Conservation (phyloP, 2,797 vertebrate genomes). For the Austrolebias charrua region DNA sequence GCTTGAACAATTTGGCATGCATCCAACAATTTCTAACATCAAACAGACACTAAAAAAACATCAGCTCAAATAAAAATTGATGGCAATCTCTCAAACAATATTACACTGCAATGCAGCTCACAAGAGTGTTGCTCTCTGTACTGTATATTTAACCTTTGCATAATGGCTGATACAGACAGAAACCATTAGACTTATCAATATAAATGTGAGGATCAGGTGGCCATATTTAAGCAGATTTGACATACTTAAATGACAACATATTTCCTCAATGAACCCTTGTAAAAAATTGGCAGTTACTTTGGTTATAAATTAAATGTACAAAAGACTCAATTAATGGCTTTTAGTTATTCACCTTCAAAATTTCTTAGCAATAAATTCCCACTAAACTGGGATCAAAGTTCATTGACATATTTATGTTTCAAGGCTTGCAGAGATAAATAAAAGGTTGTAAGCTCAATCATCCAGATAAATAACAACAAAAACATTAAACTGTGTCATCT, state of each 20-base stretch:
- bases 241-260: not conserved
- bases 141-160: not conserved
- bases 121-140: not conserved
- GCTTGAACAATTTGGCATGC: not conserved
- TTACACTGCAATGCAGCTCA: not conserved
- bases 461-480: no score
- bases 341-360: not conserved
- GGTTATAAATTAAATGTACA: not conserved
- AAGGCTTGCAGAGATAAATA: not conserved
- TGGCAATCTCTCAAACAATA: not conserved
- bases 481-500: no score
- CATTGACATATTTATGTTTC: not conserved
- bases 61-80: not conserved
- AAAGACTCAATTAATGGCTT: not conserved
- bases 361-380: not conserved
- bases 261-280: not conserved
- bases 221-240: not conserved
- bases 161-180: not conserved
- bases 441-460: no score
- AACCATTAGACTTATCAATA: not conserved
- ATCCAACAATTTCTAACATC: not conserved
- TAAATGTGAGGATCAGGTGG: not conserved
- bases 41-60: not conserved
- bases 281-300: not conserved
- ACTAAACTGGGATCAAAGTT: not conserved